These are phyloP conservation scores for Brotula barbata DNA, from an alignment of 2,797 vertebrate species.

Conservation along the genomic window DNA sequence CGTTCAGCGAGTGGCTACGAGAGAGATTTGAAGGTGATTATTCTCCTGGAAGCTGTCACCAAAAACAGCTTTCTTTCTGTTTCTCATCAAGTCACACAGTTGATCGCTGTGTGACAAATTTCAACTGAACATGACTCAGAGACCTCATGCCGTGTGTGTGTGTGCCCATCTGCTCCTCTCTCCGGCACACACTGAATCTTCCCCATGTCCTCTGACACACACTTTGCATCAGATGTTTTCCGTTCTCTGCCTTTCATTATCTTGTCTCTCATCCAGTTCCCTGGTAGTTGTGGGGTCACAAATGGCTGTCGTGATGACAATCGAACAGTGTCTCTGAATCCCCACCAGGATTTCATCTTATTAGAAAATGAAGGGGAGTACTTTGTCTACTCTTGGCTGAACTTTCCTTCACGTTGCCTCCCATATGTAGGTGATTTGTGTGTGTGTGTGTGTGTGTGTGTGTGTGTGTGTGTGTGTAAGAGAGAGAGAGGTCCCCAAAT, in stretches of 20 bases:
- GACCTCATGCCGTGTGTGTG: slow-evolving; percentile 32
- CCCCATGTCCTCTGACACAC: slow-evolving; percentile 29
- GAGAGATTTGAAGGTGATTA: not conserved
- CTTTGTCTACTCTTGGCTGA: slow-evolving; percentile 46
- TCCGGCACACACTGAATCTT: slow-evolving; percentile 12
- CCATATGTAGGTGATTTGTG: slow-evolving; percentile 28
- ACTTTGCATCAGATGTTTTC: slow-evolving; percentile 43
- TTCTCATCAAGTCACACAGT: slow-evolving; percentile 33
- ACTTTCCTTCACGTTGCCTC: slow-evolving; percentile 42
- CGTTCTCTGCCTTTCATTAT: slow-evolving; percentile 33
- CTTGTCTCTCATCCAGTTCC: slow-evolving; percentile 5
- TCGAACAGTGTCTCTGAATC: slow-evolving; percentile 39
- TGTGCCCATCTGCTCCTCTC: slow-evolving; percentile 19
- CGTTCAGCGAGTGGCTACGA: too few species aligned
- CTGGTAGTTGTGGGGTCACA: slow-evolving; percentile 20
- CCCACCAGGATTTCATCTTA: slow-evolving; percentile 30
- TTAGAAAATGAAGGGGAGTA: slow-evolving; percentile 32
- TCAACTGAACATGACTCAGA: slow-evolving; percentile 49
- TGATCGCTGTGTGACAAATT: slow-evolving; percentile 27
- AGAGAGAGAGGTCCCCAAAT: slow-evolving; percentile 39
- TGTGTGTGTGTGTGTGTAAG: slow-evolving; percentile 5
- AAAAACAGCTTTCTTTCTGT: slow-evolving; percentile 30
- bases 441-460: slow-evolving; percentile 4
- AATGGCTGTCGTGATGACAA: slow-evolving; percentile 34
- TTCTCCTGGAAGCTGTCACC: slow-evolving; percentile 8